These are phyloP conservation scores for Rachycentron canadum DNA, from an alignment of 2,797 vertebrate species.

Conservation along the genomic window DNA sequence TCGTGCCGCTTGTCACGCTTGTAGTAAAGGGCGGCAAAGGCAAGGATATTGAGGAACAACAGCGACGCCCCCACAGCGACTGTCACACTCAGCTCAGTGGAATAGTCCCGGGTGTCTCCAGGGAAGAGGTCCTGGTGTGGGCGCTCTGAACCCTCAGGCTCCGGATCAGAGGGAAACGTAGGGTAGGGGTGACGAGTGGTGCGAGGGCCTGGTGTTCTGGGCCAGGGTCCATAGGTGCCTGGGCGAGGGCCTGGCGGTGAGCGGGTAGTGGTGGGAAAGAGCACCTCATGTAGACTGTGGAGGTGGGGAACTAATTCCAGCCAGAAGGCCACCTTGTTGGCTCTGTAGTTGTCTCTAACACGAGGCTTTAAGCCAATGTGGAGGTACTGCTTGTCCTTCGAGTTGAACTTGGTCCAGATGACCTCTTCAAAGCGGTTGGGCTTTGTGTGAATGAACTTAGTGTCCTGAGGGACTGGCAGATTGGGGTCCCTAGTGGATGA, in stretches of 20 bases:
- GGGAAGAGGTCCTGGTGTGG: conserved; percentile 87
- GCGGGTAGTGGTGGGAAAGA: conserved; percentile 89
- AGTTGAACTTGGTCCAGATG: conserved; percentile 97
- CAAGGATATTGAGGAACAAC: conserved; percentile 95
- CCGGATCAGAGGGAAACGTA: conserved; percentile 85
- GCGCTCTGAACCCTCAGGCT: conserved; percentile 82
- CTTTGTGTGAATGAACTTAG: conserved; percentile 97
- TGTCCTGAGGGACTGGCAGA: conserved; percentile 95
- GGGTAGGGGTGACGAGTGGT: conserved; percentile 88
- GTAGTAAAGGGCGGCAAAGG: conserved; percentile 95
- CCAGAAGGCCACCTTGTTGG: conserved; percentile 98
- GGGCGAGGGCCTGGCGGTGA: conserved; percentile 82
- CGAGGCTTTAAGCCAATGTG: conserved; percentile 95
- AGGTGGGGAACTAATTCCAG: conserved; percentile 94
- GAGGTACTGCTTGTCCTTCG: conserved; percentile 95
- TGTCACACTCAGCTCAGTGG: conserved; percentile 93
- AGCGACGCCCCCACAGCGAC: conserved; percentile 94
- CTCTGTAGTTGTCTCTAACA: conserved; percentile 93
- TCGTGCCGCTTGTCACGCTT: conserved; percentile 94
- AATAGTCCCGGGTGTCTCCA: conserved; percentile 92
- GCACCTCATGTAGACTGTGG: conserved; percentile 89
- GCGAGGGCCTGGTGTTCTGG: conserved; percentile 80
- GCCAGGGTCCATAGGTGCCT: conserved; percentile 70
- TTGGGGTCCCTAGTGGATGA: conserved; percentile 89
- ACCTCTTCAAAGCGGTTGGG: conserved; percentile 97